phyloP scores from a whole-genome alignment of 2,113 vertebrate species.

The Pseudopodoces humilis region DNA sequence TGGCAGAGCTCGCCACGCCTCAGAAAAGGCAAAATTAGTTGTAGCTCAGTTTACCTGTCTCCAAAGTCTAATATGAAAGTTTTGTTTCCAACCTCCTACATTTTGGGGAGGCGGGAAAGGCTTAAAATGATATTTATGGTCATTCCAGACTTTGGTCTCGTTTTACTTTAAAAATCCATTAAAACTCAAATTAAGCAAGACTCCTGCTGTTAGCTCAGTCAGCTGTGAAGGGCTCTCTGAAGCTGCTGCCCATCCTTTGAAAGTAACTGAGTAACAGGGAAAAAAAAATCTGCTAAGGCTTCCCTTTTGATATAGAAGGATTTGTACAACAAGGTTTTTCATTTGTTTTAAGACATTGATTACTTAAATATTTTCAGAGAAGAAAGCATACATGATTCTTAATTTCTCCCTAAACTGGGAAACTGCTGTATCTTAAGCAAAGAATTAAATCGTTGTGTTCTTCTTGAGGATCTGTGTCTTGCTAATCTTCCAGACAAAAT shows the following conservation, averaged over 20 bases:
- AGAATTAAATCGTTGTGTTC: slow-evolving; percentile 58
- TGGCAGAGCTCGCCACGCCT: not conserved
- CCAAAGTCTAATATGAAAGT: not conserved
- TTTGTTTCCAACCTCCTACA: not conserved
- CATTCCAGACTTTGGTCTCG: slow-evolving; percentile 22
- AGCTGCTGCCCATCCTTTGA: slow-evolving; percentile 62
- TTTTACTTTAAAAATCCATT: slow-evolving; percentile 58
- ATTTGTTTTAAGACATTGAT: slow-evolving; percentile 66
- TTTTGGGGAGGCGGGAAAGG: slow-evolving; percentile 17
- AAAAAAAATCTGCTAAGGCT: not conserved
- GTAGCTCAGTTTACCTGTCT: slow-evolving; percentile 5
- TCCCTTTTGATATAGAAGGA: slow-evolving; percentile 48
- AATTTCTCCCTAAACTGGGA: slow-evolving; percentile 60
- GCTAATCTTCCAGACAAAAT: slow-evolving; percentile 64
- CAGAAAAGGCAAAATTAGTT: not conserved
- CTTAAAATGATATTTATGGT: slow-evolving; percentile 11
- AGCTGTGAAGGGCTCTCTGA: slow-evolving; percentile 46
- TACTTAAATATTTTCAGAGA: slow-evolving; percentile 61
- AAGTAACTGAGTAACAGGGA: slow-evolving; percentile 36
- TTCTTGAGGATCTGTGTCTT: slow-evolving; percentile 48
- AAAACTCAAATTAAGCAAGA: slow-evolving; percentile 71
- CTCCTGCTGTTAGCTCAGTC: slow-evolving; percentile 63
- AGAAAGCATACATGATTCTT: slow-evolving; percentile 49
- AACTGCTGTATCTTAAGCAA: slow-evolving; percentile 11
- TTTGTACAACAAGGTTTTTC: slow-evolving; percentile 58